Evolutionary conservation across 2,113 vertebrate species (phyloP).

Genomic region (Numenius arquata): DNA sequence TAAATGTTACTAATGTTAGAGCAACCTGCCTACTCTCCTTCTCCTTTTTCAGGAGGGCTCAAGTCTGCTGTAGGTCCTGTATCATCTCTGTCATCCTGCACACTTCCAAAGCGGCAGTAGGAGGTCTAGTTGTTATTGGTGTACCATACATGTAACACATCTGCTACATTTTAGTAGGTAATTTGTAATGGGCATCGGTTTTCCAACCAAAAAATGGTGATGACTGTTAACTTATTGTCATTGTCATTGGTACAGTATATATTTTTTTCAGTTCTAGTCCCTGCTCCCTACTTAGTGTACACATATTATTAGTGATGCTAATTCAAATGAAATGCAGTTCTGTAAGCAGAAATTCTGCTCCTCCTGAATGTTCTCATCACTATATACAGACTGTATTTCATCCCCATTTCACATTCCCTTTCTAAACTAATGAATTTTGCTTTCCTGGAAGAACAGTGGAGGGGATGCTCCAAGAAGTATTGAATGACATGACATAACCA

Average conservation of each 20-base stretch:
- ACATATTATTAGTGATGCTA: background rate
- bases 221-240: background rate
- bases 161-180: background rate
- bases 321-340: background rate
- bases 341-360: background rate
- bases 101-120: background rate
- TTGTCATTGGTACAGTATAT: background rate
- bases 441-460: background rate
- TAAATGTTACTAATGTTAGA: background rate
- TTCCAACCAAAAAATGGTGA: background rate
- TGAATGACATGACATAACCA: background rate
- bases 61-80: background rate
- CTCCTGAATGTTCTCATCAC: background rate
- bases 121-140: background rate
- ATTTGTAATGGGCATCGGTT: background rate
- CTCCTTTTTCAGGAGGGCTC: background rate
- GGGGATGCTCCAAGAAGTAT: background rate
- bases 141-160: background rate
- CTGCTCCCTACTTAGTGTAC: background rate
- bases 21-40: background rate
- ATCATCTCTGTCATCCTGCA: background rate
- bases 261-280: rapidly evolving
- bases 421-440: background rate
- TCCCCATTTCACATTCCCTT: background rate
- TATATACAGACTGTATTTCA: background rate